Conservation (phyloP, 2,113 vertebrate genomes). For the Heterotis niloticus region DNA sequence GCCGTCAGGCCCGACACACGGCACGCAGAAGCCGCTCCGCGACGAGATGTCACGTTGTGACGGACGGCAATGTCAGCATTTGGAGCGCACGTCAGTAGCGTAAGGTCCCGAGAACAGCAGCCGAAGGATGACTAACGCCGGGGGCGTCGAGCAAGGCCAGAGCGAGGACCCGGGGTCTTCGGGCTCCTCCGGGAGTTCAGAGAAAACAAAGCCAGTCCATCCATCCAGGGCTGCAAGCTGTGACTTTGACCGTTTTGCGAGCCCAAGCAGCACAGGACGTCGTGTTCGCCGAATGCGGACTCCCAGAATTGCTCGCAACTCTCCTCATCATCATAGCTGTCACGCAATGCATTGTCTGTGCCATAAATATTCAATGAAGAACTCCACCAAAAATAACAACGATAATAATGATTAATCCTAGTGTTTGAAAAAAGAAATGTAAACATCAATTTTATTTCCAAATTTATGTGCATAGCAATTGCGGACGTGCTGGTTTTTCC, state of each 20-base stretch:
- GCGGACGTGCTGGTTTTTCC: slow-evolving; percentile 16
- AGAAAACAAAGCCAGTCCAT: neutral
- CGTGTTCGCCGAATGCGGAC: neutral
- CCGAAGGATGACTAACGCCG: neutral
- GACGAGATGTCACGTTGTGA: no score
- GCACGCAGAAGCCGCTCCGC: no score
- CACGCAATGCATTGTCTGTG: slow-evolving; percentile 7
- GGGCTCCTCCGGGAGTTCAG: neutral
- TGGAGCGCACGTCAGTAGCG: no score
- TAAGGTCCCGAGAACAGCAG: neutral
- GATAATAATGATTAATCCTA: slow-evolving; percentile 27
- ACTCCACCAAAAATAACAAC: slow-evolving; percentile 24
- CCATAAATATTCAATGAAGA: slow-evolving; percentile 24
- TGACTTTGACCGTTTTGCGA: no score
- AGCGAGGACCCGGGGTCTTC: neutral
- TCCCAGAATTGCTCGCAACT: neutral
- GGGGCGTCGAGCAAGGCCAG: neutral
- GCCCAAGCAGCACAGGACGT: no score
- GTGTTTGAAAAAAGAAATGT: slow-evolving; percentile 23
- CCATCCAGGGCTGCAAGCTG: no score
- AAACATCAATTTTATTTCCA: slow-evolving; percentile 27
- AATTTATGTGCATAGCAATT: slow-evolving; percentile 27
- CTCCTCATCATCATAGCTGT: slow-evolving; percentile 20
- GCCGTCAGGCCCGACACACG: no score
- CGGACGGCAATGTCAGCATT: no score